Conservation (phyloP, 2,888 invertebrate species). For the Apotomis turbidana region DNA sequence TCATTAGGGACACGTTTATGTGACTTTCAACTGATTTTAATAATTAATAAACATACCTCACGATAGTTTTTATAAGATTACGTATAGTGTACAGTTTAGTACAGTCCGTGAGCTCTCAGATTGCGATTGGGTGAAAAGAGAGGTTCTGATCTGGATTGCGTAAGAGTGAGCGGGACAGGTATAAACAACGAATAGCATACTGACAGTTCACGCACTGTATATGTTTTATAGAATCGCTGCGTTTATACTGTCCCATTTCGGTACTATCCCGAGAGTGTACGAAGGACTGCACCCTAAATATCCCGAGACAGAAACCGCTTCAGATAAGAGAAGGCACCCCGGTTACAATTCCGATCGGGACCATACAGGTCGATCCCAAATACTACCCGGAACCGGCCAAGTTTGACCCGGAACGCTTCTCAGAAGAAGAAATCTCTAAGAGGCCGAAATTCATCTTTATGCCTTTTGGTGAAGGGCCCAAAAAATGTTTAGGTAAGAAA, state of each 20-base stretch:
- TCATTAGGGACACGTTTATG: not conserved
- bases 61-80: no score
- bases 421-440: conserved; percentile 55
- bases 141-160: no score
- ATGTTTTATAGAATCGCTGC: conserved; percentile 53
- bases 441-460: conserved; percentile 55
- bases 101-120: no score
- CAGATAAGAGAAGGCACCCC: conserved; percentile 42
- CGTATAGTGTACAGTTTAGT: no score
- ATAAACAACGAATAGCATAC: no score
- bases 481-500: conserved; percentile 39
- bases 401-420: conserved; percentile 80
- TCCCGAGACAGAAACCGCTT: conserved; percentile 37
- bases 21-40: not conserved
- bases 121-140: no score
- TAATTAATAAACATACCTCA: no score
- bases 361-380: conserved; percentile 73
- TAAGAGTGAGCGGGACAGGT: no score
- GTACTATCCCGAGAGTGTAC: conserved; percentile 54
- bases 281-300: conserved; percentile 43
- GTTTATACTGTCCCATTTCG: conserved; percentile 52
- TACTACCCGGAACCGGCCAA: conserved; percentile 75
- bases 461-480: conserved; percentile 69
- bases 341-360: conserved; percentile 63
- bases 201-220: no score